Percentiles rank a stretch among this genome's conserved stretches.
These are phyloP conservation scores for Aspidiotus destructor DNA, from an alignment of 2,888 invertebrate genomes.

Conservation along the genomic window DNA sequence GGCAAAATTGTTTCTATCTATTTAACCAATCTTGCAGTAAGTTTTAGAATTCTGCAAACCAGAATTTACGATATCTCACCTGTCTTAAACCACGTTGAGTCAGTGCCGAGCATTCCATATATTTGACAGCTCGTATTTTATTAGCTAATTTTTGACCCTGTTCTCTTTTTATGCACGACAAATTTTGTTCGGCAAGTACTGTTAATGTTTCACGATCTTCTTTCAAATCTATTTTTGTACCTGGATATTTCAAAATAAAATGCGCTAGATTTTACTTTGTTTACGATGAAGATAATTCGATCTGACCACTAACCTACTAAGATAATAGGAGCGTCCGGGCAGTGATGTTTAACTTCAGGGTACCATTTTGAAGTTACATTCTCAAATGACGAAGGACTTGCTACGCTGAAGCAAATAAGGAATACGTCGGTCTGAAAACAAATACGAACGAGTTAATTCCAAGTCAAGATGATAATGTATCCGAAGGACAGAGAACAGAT, in stretches of 20 bases:
- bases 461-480: not conserved
- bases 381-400: slow-evolving; percentile 97
- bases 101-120: slow-evolving; percentile 98
- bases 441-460: not conserved
- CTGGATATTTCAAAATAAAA: slow-evolving; percentile 44
- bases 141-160: slow-evolving; percentile 97
- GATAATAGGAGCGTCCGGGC: slow-evolving; percentile 97
- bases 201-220: slow-evolving; percentile 94
- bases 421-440: slow-evolving; percentile 89
- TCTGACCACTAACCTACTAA: slow-evolving; percentile 69
- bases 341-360: slow-evolving; percentile 99
- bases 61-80: slow-evolving; percentile 40
- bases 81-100: slow-evolving; percentile 96
- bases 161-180: slow-evolving; percentile 91
- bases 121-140: slow-evolving; percentile 96
- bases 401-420: slow-evolving; percentile 98
- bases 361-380: slow-evolving; percentile 99
- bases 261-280: slow-evolving; percentile 35
- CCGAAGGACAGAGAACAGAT: not conserved
- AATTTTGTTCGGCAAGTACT: slow-evolving; percentile 81
- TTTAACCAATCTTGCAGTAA: too few species aligned
- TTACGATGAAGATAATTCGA: not conserved
- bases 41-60: too few species aligned
- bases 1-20: too few species aligned
- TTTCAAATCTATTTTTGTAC: slow-evolving; percentile 96